phyloP scores from a whole-genome alignment of 2,888 invertebrate genomes.

The Synergus gifuensis region DNA sequence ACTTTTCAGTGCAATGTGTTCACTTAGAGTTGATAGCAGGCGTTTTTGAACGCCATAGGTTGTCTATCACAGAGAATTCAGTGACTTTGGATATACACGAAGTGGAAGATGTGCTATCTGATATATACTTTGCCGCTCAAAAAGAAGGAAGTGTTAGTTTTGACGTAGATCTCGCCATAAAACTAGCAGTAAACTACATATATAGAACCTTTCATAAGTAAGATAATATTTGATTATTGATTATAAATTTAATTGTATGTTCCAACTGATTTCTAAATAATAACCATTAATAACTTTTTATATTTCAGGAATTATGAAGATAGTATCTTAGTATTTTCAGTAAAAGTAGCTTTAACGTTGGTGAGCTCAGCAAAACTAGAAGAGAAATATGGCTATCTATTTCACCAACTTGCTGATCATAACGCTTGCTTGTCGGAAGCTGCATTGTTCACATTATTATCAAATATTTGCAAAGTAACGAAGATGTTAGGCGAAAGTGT shows the following conservation, averaged over 20 bases:
- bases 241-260: slow-evolving; percentile 27
- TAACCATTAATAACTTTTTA: slow-evolving; percentile 23
- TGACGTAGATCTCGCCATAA: slow-evolving; percentile 83
- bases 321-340: slow-evolving; percentile 83
- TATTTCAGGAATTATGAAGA: slow-evolving; percentile 81
- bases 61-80: slow-evolving; percentile 84
- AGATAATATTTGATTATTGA: slow-evolving; percentile 58
- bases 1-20: slow-evolving; percentile 78
- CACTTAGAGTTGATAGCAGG: slow-evolving; percentile 82
- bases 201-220: slow-evolving; percentile 85
- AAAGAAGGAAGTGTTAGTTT: slow-evolving; percentile 83
- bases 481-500: slow-evolving; percentile 83
- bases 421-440: slow-evolving; percentile 86
- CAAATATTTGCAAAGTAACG: slow-evolving; percentile 82
- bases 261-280: background rate
- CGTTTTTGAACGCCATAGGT: slow-evolving; percentile 85
- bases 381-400: slow-evolving; percentile 84
- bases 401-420: slow-evolving; percentile 86
- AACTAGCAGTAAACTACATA: slow-evolving; percentile 83
- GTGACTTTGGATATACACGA: slow-evolving; percentile 84
- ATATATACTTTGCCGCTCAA: slow-evolving; percentile 86
- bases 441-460: slow-evolving; percentile 82
- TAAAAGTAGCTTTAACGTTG: slow-evolving; percentile 84
- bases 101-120: slow-evolving; percentile 85
- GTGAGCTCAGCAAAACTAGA: slow-evolving; percentile 83